Conservation (phyloP, 2,113 vertebrate species). For the Corydoras sp. region DNA sequence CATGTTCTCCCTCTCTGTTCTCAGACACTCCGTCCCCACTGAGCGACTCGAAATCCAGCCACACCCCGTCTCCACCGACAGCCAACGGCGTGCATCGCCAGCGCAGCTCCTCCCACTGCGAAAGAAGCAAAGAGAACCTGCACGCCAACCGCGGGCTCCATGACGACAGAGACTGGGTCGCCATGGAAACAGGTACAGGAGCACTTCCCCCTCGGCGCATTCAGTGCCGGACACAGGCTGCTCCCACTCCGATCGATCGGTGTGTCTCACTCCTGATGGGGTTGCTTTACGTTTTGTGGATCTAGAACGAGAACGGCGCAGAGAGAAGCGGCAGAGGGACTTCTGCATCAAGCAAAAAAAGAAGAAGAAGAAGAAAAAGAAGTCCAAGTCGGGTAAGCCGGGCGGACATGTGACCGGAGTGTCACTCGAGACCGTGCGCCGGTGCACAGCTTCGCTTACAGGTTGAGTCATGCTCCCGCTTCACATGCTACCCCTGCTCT, state of each 20-base stretch:
- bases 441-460: constrained; percentile 3
- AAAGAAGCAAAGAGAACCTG: constrained; percentile 62
- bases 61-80: constrained; percentile 53
- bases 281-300: constrained; percentile 14
- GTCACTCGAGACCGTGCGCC: no score
- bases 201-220: constrained; percentile 15
- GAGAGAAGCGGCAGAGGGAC: constrained; percentile 73
- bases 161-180: constrained; percentile 50
- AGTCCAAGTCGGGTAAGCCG: constrained; percentile 76
- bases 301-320: constrained; percentile 71
- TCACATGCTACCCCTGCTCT: no score
- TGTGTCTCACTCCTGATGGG: no score
- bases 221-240: constrained; percentile 12
- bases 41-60: constrained; percentile 54
- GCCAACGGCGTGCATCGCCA: constrained; percentile 51
- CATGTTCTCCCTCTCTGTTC: not conserved
- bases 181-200: constrained; percentile 60
- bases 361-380: constrained; percentile 87
- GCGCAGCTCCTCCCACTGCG: constrained; percentile 53
- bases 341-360: constrained; percentile 86
- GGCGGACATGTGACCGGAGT: constrained; percentile 2
- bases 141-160: constrained; percentile 47
- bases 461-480: no score
- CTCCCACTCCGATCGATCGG: not conserved
- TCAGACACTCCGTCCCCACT: constrained; percentile 45